Base-by-base conservation (phyloP, 2,113 vertebrate genomes). In the Synodontis membranacea region DNA sequence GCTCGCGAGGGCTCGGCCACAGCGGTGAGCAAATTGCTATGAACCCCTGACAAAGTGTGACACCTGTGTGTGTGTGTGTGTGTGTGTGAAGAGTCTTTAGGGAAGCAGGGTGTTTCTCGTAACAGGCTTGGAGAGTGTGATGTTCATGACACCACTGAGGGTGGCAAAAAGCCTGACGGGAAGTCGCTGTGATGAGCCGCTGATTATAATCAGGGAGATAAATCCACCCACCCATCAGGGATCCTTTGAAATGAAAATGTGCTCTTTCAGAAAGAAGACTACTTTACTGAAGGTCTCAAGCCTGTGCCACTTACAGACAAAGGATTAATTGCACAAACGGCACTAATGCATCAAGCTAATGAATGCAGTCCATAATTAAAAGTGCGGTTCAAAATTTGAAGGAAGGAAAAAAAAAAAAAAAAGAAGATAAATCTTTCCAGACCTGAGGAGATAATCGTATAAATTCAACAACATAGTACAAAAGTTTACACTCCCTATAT, bases 131-230 rank as follows among this genome's bases (percentile, higher is more conserved):
- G 17, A 54, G 44, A 64, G 60, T 25, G 11, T 37, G 46, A 68
- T 68, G 72, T 46, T 76, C 56, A 11, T 48, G 56, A 62, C n/a
- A 64, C 60, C 56, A 25, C 72, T 9, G 44, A 37, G 23, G n/a
- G 52, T 15, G 78, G 52, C 5, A 58, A 74, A 85, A 78, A 14
- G 60, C 21, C 48, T 80, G 56, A 80, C 54, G 84, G 84, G 58
- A 85, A 80, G 42, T 80, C 31, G 34, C 75, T 68, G 60, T 80
- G 72, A 79, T 85, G 74, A 79, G 75, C 80, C 75, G 80, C 78
- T 80, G 78, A 80, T 80, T 80, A 85, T 80, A 85, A 80, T 85
- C 75, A 85, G 83, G 39, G 48, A 78, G 75, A 85, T 85, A 80
- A 85, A 66, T 54, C 75, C 31, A 14, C n/a, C 44, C 8, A 58